These are phyloP conservation scores for Deroplatys truncata DNA, from an alignment of 2,888 invertebrate genomes.

Conservation along the genomic window DNA sequence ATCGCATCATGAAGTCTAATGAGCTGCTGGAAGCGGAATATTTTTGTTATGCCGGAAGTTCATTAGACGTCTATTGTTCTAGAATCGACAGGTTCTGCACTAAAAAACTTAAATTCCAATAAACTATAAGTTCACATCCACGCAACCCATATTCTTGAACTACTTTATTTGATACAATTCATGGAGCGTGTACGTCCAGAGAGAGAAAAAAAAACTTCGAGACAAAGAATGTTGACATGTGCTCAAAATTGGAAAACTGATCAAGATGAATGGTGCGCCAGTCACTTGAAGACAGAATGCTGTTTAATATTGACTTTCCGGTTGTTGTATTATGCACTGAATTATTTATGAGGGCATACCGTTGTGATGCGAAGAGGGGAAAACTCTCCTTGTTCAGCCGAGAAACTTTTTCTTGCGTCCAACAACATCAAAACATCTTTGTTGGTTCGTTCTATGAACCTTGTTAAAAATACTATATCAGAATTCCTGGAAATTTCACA, in stretches of 20 bases:
- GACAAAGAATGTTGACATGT: constrained; percentile 10
- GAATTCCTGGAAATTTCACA: no score
- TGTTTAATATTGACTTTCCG: constrained; percentile 13
- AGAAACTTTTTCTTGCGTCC: neutral
- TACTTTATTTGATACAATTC: neutral
- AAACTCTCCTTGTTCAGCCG: neutral
- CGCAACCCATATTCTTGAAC: neutral
- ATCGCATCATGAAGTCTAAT: neutral
- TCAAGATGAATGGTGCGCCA: constrained; percentile 21
- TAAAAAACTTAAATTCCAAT: neutral
- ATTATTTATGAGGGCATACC: constrained; percentile 22
- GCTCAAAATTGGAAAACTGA: constrained; percentile 23
- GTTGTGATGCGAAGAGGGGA: neutral
- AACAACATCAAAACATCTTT: neutral
- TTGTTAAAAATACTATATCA: neutral
- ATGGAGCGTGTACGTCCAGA: neutral
- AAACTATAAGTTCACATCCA: neutral
- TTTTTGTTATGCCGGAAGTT: neutral
- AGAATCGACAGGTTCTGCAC: neutral
- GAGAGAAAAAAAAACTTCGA: neutral
- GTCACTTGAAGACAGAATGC: neutral
- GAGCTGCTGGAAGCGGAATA: neutral
- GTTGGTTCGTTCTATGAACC: neutral
- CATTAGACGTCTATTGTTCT: neutral
- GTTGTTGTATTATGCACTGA: constrained; percentile 20